Percentiles rank a stretch among this genome's conserved stretches.
Evolutionary conservation across 2,113 vertebrate genomes (phyloP).

Genomic region (Trogon surrucura): DNA sequence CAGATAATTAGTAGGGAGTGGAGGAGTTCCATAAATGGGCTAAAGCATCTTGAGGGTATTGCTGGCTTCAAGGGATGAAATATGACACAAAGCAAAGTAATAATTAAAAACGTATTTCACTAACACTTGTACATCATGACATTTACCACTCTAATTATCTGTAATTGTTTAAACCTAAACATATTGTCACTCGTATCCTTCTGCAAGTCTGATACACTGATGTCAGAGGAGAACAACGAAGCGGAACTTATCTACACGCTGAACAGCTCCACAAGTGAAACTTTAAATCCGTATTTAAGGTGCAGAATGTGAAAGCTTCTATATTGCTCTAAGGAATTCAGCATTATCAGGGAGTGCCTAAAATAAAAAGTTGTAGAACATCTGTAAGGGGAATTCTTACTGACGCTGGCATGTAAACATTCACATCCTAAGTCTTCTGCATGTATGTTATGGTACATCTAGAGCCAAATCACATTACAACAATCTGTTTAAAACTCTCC

Average conservation of each 20-base stretch:
- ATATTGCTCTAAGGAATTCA: not conserved
- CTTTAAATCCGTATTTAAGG: not conserved
- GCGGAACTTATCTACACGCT: not conserved
- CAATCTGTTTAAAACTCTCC: not conserved
- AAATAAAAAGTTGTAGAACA: not conserved
- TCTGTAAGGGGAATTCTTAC: not conserved
- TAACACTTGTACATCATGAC: constrained; percentile 53
- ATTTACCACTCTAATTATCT: constrained; percentile 53
- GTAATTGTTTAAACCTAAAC: constrained; percentile 54
- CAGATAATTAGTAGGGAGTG: constrained; percentile 17
- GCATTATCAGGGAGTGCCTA: not conserved
- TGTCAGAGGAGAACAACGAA: constrained; percentile 27
- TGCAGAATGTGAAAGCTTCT: not conserved
- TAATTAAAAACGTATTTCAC: constrained; percentile 57
- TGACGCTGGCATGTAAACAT: not conserved
- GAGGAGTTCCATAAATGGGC: constrained; percentile 6
- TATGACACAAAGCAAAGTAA: constrained; percentile 28
- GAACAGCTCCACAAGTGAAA: not conserved
- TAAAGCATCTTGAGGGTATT: constrained; percentile 15
- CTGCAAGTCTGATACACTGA: not conserved
- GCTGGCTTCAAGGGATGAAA: constrained; percentile 42
- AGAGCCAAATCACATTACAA: not conserved
- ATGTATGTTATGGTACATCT: not conserved
- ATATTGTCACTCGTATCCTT: constrained; percentile 21
- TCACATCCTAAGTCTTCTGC: not conserved